These are phyloP conservation scores for Leucania comma DNA, from an alignment of 2,888 invertebrate genomes.

Conservation along the genomic window DNA sequence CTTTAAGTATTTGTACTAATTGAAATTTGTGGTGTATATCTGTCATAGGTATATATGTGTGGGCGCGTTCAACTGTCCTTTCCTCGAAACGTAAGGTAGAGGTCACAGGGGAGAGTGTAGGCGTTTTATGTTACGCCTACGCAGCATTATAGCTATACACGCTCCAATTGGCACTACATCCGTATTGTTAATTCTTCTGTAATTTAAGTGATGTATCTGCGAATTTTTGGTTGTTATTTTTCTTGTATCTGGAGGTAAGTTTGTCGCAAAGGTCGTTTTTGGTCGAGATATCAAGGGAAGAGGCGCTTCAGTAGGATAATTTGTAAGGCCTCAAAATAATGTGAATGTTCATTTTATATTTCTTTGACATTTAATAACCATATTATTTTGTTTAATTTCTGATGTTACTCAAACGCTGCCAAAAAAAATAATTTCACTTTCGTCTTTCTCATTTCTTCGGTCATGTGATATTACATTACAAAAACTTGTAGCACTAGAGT, in stretches of 20 bases:
- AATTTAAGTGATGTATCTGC: background rate
- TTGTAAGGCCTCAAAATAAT: no score
- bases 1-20: no score
- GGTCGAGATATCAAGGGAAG: no score
- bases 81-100: constrained; percentile 4
- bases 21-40: no score
- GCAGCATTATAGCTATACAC: constrained; percentile 24
- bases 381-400: no score
- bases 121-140: constrained; percentile 41
- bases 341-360: no score
- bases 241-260: background rate
- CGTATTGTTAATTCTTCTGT: constrained; percentile 9
- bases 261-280: background rate
- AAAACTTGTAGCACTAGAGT: constrained; percentile 24
- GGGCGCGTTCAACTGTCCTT: constrained; percentile 13
- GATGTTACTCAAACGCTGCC: no score
- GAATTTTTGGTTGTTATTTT: constrained; percentile 10
- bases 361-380: no score
- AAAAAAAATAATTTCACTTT: no score
- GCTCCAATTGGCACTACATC: constrained; percentile 21
- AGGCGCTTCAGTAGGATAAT: no score
- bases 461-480: background rate
- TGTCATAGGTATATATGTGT: background rate
- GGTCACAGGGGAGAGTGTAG: constrained; percentile 47
- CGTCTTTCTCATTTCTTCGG: no score